Evolutionary conservation across 1,140 invertebrate species (phyloP), one percentile per base, ranked within the genome.

Genomic region (Zaprionus lachaisei): DNA sequence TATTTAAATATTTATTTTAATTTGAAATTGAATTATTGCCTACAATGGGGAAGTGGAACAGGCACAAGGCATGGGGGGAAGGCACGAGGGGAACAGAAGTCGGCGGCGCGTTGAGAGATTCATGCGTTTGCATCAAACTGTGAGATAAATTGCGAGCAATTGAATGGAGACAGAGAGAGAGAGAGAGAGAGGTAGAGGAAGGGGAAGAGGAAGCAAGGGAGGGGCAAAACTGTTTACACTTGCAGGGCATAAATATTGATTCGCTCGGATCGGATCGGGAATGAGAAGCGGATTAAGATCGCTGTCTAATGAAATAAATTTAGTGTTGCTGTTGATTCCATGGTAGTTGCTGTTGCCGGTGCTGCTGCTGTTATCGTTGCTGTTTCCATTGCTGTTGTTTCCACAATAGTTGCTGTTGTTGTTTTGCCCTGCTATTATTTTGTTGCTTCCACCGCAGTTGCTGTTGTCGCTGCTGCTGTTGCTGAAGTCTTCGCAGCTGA

Each of bases 121-220:
- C 91, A 92, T 92, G 83, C 78, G 84, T 91, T 92, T 92, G 86
- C 83, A 80, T 92, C 82, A 92, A 92, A 91, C 91, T 81, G 91
- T 80, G 86, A 92, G 91, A 92, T 92, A 91, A 85, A 92, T 92
- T 82, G 79, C 75, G 72, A 78, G 76, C 76, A 83, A 83, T 80
- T 77, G 73, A 83, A 66, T 3, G 5, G 9, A 14, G 4, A 24
- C 4, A 20, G 9, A 24, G 47, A 14, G 11, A 11, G 24, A 0
- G 20, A 12, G 9, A 24, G 47, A 14, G 11, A n/a, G n/a, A n/a
- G n/a, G n/a, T n/a, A n/a, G n/a, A n/a, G 20, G 0, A 22, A 11
- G 0, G 0, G 47, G 17, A 5, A 28, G 17, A 3, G 20, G 20
- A 22, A 12, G 47, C 4, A 5, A 41, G 38, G 38, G 1, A 14